A percentile compares a stretch with the other conserved stretches of the same genome.
Conservation (phyloP, 2,113 vertebrate species). For the Egretta garzetta region DNA sequence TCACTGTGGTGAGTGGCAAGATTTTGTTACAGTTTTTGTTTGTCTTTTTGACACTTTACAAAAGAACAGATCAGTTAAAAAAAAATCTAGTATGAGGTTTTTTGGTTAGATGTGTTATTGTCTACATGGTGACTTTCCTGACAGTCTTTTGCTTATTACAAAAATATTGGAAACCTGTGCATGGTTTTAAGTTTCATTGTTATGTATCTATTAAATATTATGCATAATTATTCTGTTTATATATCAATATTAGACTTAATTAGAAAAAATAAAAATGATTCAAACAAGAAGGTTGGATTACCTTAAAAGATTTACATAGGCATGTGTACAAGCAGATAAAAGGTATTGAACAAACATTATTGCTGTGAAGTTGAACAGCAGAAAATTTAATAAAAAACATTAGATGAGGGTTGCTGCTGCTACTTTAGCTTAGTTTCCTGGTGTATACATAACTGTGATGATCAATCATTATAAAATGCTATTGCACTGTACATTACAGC, state of each 20-base stretch:
- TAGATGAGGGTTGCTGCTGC: background rate
- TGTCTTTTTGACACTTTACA: background rate
- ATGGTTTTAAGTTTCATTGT: background rate
- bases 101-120: background rate
- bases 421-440: background rate
- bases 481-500: background rate
- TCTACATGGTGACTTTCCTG: background rate
- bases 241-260: background rate
- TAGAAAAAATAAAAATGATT: background rate
- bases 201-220: background rate
- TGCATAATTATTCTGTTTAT: background rate
- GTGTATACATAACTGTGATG: background rate
- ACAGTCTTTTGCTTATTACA: background rate
- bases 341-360: background rate
- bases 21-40: background rate
- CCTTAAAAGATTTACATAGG: background rate
- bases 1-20: slow-evolving; percentile 86
- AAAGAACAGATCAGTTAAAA: background rate
- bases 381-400: background rate
- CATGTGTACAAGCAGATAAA: background rate
- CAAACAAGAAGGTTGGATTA: background rate
- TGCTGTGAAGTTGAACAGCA: background rate
- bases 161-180: background rate
- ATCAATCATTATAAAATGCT: background rate
- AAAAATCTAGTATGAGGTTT: background rate